Percentiles rank a stretch among this genome's conserved stretches.
Evolutionary conservation across 2,113 vertebrate genomes (phyloP).

Genomic region (Tragelaphus imberbis): DNA sequence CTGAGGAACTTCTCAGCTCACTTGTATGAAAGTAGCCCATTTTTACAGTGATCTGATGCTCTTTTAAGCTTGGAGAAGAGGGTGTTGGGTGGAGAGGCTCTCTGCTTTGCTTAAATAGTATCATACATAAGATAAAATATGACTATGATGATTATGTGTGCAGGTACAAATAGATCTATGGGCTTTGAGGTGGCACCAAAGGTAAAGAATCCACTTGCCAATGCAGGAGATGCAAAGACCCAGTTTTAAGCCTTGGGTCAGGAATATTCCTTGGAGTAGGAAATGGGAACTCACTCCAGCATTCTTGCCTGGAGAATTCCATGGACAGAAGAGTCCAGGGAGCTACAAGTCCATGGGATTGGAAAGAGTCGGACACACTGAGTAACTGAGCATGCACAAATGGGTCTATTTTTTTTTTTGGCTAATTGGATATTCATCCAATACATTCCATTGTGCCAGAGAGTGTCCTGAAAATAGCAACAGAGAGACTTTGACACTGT

Average conservation of each 20-base stretch:
- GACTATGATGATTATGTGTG: neutral
- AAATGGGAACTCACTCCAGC: neutral
- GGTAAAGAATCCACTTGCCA: neutral
- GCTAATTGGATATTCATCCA: neutral
- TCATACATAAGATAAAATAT: neutral
- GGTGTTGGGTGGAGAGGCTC: fast-evolving
- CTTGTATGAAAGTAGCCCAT: neutral
- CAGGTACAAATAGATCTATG: neutral
- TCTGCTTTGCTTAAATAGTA: neutral
- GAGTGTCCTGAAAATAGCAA: neutral
- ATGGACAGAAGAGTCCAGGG: neutral
- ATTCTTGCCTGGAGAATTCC: neutral
- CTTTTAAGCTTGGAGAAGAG: neutral
- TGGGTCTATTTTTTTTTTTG: neutral
- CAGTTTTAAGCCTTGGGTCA: neutral
- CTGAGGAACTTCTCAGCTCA: neutral
- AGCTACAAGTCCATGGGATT: neutral
- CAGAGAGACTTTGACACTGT: neutral
- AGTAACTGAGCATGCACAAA: neutral
- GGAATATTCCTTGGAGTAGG: neutral
- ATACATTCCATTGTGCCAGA: neutral
- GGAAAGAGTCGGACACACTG: neutral
- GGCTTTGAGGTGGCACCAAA: neutral
- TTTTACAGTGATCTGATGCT: neutral
- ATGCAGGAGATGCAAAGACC: neutral